These are phyloP conservation scores for Cossypha polioptera DNA, from an alignment of 2,797 vertebrate genomes.

Conservation along the genomic window DNA sequence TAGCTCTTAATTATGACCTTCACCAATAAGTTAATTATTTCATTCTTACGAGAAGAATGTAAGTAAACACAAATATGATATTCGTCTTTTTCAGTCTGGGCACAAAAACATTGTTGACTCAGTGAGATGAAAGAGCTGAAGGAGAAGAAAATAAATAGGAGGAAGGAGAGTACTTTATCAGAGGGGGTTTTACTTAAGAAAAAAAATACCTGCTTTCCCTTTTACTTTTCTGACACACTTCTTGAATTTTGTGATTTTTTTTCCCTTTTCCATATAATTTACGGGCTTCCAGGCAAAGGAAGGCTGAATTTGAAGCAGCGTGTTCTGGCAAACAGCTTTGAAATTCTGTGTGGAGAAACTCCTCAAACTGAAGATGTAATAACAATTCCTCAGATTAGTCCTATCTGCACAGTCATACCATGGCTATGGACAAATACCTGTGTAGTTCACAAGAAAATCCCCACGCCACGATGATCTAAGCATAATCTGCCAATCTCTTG, in stretches of 20 bases:
- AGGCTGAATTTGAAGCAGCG: background rate
- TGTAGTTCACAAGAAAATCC: background rate
- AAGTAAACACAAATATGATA: background rate
- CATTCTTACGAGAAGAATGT: background rate
- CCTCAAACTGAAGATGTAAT: fast-evolving
- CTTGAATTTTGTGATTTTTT: background rate
- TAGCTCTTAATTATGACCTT: background rate
- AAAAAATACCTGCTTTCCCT: background rate
- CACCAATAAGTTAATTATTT: background rate
- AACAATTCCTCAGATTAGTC: background rate
- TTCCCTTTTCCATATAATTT: background rate
- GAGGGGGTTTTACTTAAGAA: background rate
- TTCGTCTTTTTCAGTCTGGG: background rate
- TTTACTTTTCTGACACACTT: background rate
- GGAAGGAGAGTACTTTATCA: conserved; percentile 8
- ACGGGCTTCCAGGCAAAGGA: background rate
- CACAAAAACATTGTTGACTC: background rate
- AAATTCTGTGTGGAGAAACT: background rate
- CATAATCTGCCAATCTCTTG: background rate
- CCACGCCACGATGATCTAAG: background rate
- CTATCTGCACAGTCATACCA: background rate
- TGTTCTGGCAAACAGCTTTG: background rate
- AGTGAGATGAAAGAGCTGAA: background rate
- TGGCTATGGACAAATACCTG: background rate
- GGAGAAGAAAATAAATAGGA: background rate